Percentiles rank a stretch among this genome's conserved stretches.
Conservation (phyloP, 2,113 vertebrate genomes). For the Megaleporinus macrocephalus region DNA sequence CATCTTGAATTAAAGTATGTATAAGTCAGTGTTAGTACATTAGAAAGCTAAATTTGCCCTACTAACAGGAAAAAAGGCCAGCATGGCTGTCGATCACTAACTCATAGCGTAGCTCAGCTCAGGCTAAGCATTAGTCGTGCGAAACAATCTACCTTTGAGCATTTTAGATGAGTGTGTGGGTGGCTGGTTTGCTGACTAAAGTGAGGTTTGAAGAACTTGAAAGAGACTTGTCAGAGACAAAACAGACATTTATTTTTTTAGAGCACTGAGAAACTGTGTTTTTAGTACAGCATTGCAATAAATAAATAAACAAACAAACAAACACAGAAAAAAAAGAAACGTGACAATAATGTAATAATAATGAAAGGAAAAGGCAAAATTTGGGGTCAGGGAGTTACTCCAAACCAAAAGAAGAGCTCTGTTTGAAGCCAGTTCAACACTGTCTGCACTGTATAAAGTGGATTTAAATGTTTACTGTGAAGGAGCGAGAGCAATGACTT, state of each 20-base stretch:
- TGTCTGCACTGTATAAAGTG: too few species aligned
- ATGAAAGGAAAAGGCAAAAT: too few species aligned
- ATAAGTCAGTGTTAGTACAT: too few species aligned
- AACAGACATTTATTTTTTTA: not conserved
- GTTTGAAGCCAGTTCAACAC: not conserved
- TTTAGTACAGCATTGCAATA: not conserved
- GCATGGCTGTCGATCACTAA: not conserved
- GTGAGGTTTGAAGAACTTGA: not conserved
- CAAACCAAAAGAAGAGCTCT: not conserved
- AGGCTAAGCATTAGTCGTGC: not conserved
- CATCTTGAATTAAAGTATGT: too few species aligned
- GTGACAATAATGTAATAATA: too few species aligned
- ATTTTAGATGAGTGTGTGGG: not conserved
- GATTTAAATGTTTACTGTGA: not conserved
- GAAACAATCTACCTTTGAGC: not conserved
- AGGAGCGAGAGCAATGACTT: not conserved
- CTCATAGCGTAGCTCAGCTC: not conserved
- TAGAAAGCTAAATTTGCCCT: too few species aligned
- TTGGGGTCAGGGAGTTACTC: not conserved
- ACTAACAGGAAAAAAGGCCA: too few species aligned
- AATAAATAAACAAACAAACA: not conserved
- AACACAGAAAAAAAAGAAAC: too few species aligned
- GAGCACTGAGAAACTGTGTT: too few species aligned
- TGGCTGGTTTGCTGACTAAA: not conserved
- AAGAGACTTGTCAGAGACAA: not conserved